Conservation (phyloP, 2,888 invertebrate genomes). For the Anthrax anthrax region DNA sequence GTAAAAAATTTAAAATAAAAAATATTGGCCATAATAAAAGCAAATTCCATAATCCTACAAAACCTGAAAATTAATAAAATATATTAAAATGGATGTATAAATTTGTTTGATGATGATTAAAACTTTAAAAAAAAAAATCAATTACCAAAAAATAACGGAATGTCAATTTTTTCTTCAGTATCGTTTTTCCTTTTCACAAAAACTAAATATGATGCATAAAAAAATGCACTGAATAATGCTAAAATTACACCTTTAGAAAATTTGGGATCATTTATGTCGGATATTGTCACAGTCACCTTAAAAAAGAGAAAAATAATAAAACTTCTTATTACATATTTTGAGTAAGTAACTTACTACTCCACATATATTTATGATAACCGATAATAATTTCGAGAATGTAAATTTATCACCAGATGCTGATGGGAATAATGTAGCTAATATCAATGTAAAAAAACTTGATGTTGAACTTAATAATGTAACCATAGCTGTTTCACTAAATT, state of each 20-base stretch:
- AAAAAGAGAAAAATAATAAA: constrained; percentile 12
- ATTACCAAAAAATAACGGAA: constrained; percentile 87
- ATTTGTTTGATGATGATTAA: no score
- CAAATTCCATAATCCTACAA: constrained; percentile 86
- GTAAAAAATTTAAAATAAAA: constrained; percentile 67
- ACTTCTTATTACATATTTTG: not conserved
- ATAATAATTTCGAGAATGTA: constrained; percentile 70
- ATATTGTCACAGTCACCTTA: constrained; percentile 62
- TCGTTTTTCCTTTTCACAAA: constrained; percentile 74
- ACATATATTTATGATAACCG: constrained; percentile 61
- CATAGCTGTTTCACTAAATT: constrained; percentile 68
- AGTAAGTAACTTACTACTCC: constrained; percentile 51
- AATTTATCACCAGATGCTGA: constrained; percentile 69
- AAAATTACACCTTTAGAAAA: constrained; percentile 66
- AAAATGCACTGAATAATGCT: constrained; percentile 72
- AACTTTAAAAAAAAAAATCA: not conserved
- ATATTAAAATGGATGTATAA: no score
- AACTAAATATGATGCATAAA: constrained; percentile 82
- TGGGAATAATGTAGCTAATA: constrained; percentile 76
- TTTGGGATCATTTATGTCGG: constrained; percentile 53
- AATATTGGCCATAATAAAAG: constrained; percentile 80
- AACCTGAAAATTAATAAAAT: constrained; percentile 43
- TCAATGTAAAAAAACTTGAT: constrained; percentile 76
- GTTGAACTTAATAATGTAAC: constrained; percentile 82
- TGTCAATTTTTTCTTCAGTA: constrained; percentile 86